Evolutionary conservation across 2,888 invertebrate species (phyloP).

Genomic region (Polylopha cassiicola): DNA sequence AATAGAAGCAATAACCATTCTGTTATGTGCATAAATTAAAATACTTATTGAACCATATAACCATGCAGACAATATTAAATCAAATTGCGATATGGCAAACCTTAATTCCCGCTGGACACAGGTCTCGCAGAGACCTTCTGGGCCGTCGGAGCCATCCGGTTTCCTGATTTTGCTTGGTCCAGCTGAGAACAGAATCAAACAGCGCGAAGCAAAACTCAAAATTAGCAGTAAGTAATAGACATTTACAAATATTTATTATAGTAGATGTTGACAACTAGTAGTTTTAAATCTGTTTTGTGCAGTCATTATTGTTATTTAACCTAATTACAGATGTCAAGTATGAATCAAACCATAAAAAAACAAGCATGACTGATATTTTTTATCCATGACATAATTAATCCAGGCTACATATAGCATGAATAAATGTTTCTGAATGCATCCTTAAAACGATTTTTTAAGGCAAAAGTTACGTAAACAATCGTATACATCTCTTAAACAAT

Average conservation of each 20-base stretch:
- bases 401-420: too few relatives aligned
- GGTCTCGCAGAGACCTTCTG: slow-evolving; percentile 45
- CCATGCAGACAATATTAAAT: slow-evolving; percentile 44
- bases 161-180: slow-evolving; percentile 56
- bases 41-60: slow-evolving; percentile 29
- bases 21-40: slow-evolving; percentile 2
- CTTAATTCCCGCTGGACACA: slow-evolving; percentile 55
- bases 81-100: slow-evolving; percentile 54
- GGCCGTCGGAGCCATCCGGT: slow-evolving; percentile 36
- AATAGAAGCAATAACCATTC: slow-evolving; percentile 15
- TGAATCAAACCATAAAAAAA: too few relatives aligned
- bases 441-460: too few relatives aligned
- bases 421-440: too few relatives aligned
- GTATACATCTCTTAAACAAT: too few relatives aligned
- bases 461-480: too few relatives aligned
- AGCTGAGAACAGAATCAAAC: slow-evolving; percentile 67
- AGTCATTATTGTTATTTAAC: too few relatives aligned
- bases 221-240: too few relatives aligned
- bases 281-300: slow-evolving; percentile 8
- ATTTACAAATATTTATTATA: too few relatives aligned
- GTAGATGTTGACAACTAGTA: slow-evolving; percentile 21
- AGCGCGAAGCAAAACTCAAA: slow-evolving; percentile 59
- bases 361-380: too few relatives aligned
- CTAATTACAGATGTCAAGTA: too few relatives aligned
- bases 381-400: too few relatives aligned